Evolutionary conservation across 1,140 invertebrate species (phyloP), one percentile per base, ranked within the genome.

Genomic region (Antheraea mylitta): DNA sequence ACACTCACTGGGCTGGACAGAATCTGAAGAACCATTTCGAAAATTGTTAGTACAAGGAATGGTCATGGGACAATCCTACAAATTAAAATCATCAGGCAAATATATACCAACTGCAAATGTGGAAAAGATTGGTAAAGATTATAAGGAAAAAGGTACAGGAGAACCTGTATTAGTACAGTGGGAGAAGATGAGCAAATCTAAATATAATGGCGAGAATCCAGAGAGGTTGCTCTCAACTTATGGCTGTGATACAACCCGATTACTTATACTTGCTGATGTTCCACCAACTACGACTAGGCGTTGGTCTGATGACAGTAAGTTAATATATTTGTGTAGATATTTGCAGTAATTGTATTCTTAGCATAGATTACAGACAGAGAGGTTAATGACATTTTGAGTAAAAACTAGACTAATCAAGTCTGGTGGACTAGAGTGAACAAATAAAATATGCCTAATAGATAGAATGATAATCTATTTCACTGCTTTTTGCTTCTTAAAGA

Each of bases 171-270:
- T 93, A 18, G 94, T 95, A 66, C 88, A 94, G 18, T 99, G 97
- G 97, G 99, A 99, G 86, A 99, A 99, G 94, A 99, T 99, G 99
- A 99, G 98, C 72, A 99, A 99, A 93, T 99, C 99, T 0, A 99
- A 99, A 92, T 90, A 96, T 67, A 99, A 99, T 93, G 99, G 99
- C 0, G 96, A 99, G 16, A 97, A 99, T 92, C 99, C 99, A n/a
- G 90, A 95, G 75, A 94, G 96, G 71, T 93, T 99, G 73, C 93
- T 99, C 64, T 80, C 93, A 13, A 92, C 96, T 76, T 97, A 97
- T 93, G 98, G 98, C n/a, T 94, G 96, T 71, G 98, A 99, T 89
- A 96, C 96, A 13, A 98, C 97, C 0, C 92, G 98, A 63, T 92
- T 99, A 18, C 94, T 98, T 37, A 97, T 99, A 65, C 92, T 99